Evolutionary conservation across 1,140 invertebrate genomes (phyloP).

Genomic region (Oryctes rhinoceros): DNA sequence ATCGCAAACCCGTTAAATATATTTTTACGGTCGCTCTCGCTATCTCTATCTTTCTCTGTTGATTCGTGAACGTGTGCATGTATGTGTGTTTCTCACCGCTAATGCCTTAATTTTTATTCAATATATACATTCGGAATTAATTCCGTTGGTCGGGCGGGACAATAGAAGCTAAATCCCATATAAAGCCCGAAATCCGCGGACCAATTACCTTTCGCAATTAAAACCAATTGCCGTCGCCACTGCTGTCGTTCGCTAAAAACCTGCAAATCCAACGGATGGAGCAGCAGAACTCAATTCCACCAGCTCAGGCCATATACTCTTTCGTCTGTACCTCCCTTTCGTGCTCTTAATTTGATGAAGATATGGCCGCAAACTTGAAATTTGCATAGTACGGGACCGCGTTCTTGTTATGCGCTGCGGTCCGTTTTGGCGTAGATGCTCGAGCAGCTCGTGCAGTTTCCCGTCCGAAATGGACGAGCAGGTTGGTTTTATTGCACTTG

Average conservation of each 20-base stretch:
- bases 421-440: background rate
- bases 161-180: slow-evolving; percentile 10
- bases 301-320: background rate
- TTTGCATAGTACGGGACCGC: slow-evolving; percentile 21
- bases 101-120: slow-evolving; percentile 34
- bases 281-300: background rate
- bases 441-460: background rate
- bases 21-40: background rate
- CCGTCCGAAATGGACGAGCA: background rate
- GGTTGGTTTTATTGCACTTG: slow-evolving; percentile 29
- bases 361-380: slow-evolving; percentile 26
- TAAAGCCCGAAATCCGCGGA: slow-evolving; percentile 28
- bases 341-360: slow-evolving; percentile 35
- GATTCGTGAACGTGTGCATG: background rate
- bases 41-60: background rate
- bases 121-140: slow-evolving; percentile 32
- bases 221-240: slow-evolving; percentile 32
- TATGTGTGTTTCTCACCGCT: background rate
- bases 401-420: slow-evolving; percentile 15
- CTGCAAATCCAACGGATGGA: slow-evolving; percentile 33
- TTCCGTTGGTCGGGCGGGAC: background rate
- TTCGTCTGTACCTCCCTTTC: slow-evolving; percentile 24
- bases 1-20: slow-evolving; percentile 31
- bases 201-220: slow-evolving; percentile 35
- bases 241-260: slow-evolving; percentile 35